Evolutionary conservation across 2,888 invertebrate genomes (phyloP).

Genomic region (Eupsilia transversa): DNA sequence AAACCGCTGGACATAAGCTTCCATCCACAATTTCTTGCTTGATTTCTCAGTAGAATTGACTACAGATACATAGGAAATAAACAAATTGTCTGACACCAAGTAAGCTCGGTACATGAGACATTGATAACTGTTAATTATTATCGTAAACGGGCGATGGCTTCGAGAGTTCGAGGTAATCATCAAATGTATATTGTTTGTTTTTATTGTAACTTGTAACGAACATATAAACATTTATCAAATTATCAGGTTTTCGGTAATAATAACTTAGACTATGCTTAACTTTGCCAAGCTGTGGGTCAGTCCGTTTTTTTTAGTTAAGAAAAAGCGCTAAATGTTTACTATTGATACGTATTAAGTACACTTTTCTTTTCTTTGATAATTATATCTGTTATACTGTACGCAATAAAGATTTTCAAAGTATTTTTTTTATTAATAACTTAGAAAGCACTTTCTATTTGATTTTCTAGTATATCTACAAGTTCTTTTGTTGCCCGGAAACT

Average conservation of each 20-base stretch:
- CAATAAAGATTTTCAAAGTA: background rate
- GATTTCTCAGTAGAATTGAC: too few relatives aligned
- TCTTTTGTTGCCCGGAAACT: background rate
- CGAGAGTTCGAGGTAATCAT: background rate
- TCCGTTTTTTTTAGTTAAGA: background rate
- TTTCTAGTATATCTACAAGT: background rate
- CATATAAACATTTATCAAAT: too few relatives aligned
- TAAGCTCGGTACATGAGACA: background rate
- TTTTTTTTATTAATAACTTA: background rate
- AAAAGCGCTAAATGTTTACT: background rate
- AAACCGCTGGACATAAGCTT: background rate
- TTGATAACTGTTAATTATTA: background rate
- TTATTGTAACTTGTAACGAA: background rate
- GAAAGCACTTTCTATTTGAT: background rate
- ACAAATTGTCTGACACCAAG: slow-evolving; percentile 4
- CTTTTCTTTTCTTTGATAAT: background rate
- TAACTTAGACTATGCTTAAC: background rate
- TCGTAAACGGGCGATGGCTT: background rate
- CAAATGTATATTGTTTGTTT: background rate
- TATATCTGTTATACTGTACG: background rate
- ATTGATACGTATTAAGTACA: background rate
- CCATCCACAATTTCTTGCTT: background rate
- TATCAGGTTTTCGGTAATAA: background rate
- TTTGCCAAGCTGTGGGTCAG: background rate
- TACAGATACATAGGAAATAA: too few relatives aligned